phyloP scores from a whole-genome alignment of 2,113 vertebrate genomes.

The Oreocharis arfaki region DNA sequence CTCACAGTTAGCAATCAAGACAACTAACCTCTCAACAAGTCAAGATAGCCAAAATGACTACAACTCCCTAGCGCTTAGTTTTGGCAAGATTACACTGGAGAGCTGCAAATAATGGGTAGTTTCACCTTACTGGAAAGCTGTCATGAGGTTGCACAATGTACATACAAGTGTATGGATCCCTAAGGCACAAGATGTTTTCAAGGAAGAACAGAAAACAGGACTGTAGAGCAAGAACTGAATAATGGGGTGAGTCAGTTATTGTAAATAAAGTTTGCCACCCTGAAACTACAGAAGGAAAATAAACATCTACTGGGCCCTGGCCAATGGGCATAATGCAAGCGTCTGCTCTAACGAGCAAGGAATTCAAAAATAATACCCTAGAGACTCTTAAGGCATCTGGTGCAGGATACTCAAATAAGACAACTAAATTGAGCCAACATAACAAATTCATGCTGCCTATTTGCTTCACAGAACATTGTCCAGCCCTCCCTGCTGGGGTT shows the following conservation, averaged over 20 bases:
- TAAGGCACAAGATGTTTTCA: background rate
- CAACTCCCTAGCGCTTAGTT: background rate
- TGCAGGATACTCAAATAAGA: background rate
- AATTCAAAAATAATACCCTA: background rate
- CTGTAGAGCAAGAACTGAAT: background rate
- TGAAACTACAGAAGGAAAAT: background rate
- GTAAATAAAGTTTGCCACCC: background rate
- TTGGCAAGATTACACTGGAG: background rate
- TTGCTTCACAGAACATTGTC: background rate
- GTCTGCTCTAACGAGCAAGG: background rate
- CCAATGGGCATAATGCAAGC: background rate
- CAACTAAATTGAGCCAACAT: background rate
- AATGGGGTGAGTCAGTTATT: background rate
- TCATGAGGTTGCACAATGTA: background rate
- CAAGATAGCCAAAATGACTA: background rate
- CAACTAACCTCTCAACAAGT: background rate
- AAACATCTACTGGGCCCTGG: background rate
- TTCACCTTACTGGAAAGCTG: background rate
- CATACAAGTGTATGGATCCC: background rate
- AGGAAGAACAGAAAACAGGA: background rate
- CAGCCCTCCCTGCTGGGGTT: background rate
- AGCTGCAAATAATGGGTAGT: background rate
- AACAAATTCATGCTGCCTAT: background rate
- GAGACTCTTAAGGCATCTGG: background rate
- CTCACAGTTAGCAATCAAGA: background rate